Conservation (phyloP, 1,140 invertebrate genomes). For the Lasioglossum baleicum region DNA sequence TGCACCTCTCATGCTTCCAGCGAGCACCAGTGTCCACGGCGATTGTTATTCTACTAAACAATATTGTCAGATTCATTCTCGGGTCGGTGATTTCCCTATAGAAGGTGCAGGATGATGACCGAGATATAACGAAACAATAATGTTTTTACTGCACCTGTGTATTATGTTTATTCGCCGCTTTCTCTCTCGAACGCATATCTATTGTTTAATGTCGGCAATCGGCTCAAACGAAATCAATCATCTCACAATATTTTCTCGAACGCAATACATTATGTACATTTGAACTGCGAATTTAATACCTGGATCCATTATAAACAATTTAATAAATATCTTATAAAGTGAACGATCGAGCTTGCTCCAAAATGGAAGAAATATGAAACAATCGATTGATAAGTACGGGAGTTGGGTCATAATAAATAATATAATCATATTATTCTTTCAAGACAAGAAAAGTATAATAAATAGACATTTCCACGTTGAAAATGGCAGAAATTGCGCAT, state of each 20-base stretch:
- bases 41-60: slow-evolving; percentile 6
- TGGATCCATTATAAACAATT: too few species aligned
- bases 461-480: neutral
- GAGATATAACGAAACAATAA: slow-evolving; percentile 10
- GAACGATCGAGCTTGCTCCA: too few species aligned
- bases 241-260: too few species aligned
- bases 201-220: too few species aligned
- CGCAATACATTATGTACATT: too few species aligned
- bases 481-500: neutral
- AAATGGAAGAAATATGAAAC: too few species aligned
- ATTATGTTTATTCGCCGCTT: neutral
- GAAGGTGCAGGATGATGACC: slow-evolving; percentile 12
- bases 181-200: neutral
- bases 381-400: too few species aligned
- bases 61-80: neutral
- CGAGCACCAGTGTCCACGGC: neutral
- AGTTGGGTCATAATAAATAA: neutral
- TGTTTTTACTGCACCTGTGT: slow-evolving; percentile 3
- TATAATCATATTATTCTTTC: neutral
- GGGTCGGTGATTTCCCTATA: slow-evolving; percentile 7
- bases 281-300: too few species aligned
- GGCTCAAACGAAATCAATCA: too few species aligned
- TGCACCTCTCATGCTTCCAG: neutral
- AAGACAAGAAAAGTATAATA: slow-evolving; percentile 6
- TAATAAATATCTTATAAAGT: too few species aligned